phyloP scores from a whole-genome alignment of 2,888 invertebrate species.

The Stenodema calcarata region DNA sequence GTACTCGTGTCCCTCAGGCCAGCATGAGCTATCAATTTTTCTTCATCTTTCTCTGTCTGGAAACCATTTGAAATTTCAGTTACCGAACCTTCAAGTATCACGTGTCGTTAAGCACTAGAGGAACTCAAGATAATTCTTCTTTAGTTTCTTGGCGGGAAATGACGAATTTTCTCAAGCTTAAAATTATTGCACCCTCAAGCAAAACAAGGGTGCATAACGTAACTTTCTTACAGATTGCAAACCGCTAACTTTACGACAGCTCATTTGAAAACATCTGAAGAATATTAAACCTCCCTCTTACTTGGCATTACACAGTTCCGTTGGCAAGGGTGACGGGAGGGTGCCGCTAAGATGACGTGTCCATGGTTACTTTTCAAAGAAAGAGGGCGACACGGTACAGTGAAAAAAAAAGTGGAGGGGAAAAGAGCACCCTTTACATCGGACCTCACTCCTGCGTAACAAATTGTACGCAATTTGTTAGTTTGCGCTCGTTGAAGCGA shows the following conservation, averaged over 20 bases:
- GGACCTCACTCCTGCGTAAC: constrained; percentile 14
- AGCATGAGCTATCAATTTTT: too few species aligned
- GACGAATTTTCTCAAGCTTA: constrained; percentile 3
- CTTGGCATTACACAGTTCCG: constrained; percentile 25
- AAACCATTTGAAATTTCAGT: too few species aligned
- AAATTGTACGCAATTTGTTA: constrained; percentile 27
- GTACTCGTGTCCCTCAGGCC: too few species aligned
- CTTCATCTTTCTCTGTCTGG: too few species aligned
- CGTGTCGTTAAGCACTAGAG: too few species aligned
- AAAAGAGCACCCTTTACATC: not conserved
- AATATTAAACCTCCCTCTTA: constrained; percentile 35
- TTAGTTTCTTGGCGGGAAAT: not conserved
- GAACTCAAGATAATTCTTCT: not conserved
- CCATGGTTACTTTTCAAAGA: constrained; percentile 38
- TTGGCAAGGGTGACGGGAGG: not conserved
- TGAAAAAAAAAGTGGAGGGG: not conserved
- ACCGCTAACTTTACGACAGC: constrained; percentile 44
- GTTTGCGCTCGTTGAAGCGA: constrained; percentile 21
- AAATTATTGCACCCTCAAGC: constrained; percentile 27
- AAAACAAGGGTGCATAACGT: constrained; percentile 38
- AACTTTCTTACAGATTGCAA: constrained; percentile 40
- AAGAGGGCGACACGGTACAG: constrained; percentile 41
- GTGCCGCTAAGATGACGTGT: constrained; percentile 24
- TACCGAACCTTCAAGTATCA: too few species aligned
- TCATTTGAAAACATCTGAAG: constrained; percentile 44